phyloP scores from a whole-genome alignment of 2,113 vertebrate genomes.

The Scomber scombrus region DNA sequence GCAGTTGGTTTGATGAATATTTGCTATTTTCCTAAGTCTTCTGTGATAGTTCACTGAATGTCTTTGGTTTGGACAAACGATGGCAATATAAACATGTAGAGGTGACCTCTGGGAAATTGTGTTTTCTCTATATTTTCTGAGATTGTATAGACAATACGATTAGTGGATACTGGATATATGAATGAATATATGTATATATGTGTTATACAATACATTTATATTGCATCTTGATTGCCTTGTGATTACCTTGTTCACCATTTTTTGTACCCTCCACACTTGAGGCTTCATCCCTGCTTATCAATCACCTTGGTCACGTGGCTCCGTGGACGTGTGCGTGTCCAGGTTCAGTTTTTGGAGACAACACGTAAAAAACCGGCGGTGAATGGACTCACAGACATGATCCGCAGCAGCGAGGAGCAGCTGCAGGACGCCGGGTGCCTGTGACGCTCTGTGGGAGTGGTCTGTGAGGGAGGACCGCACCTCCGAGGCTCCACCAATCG shows the following conservation, averaged over 20 bases:
- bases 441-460: conserved; percentile 67
- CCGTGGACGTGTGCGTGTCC: too few relatives aligned
- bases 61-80: too few relatives aligned
- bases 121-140: too few relatives aligned
- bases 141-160: too few relatives aligned
- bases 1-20: background rate
- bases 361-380: background rate
- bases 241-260: too few relatives aligned
- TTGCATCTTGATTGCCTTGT: background rate
- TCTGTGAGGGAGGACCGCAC: conserved; percentile 76
- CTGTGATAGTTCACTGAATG: too few relatives aligned
- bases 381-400: background rate
- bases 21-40: too few relatives aligned
- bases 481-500: conserved; percentile 82
- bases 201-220: too few relatives aligned
- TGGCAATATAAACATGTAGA: too few relatives aligned
- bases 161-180: too few relatives aligned
- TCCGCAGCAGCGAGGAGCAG: background rate
- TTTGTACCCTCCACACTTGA: background rate
- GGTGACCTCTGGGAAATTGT: too few relatives aligned
- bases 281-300: background rate
- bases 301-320: background rate
- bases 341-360: background rate
- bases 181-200: too few relatives aligned
- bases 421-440: background rate